phyloP scores from a whole-genome alignment of 2,888 invertebrate genomes.

The Eulithis prunata region DNA sequence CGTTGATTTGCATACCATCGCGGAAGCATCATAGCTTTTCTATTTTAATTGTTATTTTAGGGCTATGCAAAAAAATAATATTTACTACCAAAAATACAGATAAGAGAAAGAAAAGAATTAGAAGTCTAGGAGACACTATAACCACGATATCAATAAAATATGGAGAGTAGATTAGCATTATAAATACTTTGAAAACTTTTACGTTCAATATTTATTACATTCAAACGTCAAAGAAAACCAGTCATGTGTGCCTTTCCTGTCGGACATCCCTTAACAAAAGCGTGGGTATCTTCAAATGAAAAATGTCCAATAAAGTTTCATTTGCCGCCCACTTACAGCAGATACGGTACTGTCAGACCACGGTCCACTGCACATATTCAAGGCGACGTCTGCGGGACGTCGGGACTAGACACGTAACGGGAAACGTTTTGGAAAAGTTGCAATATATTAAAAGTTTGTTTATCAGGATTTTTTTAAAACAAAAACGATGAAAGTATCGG shows the following conservation, averaged over 20 bases:
- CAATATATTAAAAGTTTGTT: not conserved
- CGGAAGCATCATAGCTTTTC: no score
- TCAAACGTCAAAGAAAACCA: slow-evolving; percentile 8
- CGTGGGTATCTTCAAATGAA: slow-evolving; percentile 56
- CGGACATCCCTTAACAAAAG: slow-evolving; percentile 30
- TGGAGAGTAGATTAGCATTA: no score
- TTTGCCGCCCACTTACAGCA: slow-evolving; percentile 67
- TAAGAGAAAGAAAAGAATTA: no score
- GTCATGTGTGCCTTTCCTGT: slow-evolving; percentile 6
- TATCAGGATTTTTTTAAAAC: no score
- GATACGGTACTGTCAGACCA: slow-evolving; percentile 76
- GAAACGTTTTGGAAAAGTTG: not conserved
- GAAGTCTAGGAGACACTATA: no score
- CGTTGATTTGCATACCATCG: no score
- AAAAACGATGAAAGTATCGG: no score
- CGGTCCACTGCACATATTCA: slow-evolving; percentile 75
- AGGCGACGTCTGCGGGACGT: slow-evolving; percentile 58
- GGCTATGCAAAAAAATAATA: no score
- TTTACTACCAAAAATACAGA: no score
- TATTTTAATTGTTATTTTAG: no score
- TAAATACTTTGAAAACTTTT: not conserved
- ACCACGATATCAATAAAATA: no score
- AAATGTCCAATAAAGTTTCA: slow-evolving; percentile 80
- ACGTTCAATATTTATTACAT: not conserved
- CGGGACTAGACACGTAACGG: slow-evolving; percentile 44